phyloP scores from a whole-genome alignment of 2,113 vertebrate genomes.

The Sebastes fasciatus region DNA sequence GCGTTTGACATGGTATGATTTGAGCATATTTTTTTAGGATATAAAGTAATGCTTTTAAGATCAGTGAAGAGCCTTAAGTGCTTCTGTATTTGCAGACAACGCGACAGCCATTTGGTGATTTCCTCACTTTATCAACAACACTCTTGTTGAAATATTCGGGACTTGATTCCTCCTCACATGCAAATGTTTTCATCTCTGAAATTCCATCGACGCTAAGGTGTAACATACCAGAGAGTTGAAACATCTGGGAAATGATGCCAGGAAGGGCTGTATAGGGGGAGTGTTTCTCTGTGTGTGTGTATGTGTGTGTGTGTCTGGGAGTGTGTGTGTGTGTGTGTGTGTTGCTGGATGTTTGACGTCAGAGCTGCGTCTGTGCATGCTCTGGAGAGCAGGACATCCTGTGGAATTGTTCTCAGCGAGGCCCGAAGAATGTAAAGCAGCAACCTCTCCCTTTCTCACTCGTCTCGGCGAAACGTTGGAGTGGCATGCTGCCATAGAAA shows the following conservation, averaged over 20 bases:
- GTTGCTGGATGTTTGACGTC: conserved; percentile 73
- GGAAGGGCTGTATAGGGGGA: conserved; percentile 26
- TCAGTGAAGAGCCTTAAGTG: neutral
- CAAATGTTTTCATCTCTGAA: neutral
- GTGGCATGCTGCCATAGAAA: neutral
- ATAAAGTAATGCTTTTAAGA: too few species aligned
- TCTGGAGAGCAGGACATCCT: conserved; percentile 79
- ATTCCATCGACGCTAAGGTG: conserved; percentile 50
- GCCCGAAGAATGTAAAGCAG: conserved; percentile 67
- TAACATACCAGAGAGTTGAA: conserved; percentile 46
- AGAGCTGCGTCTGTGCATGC: conserved; percentile 72
- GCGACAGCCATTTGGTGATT: neutral
- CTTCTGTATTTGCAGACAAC: neutral
- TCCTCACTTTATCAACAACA: neutral
- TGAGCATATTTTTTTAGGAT: too few species aligned
- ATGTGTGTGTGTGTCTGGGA: neutral
- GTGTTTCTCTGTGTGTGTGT: neutral
- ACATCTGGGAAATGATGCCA: conserved; percentile 66
- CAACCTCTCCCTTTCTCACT: conserved; percentile 30
- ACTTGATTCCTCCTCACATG: neutral
- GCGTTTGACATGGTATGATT: too few species aligned
- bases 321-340: neutral
- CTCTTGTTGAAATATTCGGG: conserved; percentile 4
- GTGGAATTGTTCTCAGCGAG: conserved; percentile 68
- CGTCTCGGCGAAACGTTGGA: neutral